Conservation (phyloP, 2,888 invertebrate species). For the Coleophora deauratella region DNA sequence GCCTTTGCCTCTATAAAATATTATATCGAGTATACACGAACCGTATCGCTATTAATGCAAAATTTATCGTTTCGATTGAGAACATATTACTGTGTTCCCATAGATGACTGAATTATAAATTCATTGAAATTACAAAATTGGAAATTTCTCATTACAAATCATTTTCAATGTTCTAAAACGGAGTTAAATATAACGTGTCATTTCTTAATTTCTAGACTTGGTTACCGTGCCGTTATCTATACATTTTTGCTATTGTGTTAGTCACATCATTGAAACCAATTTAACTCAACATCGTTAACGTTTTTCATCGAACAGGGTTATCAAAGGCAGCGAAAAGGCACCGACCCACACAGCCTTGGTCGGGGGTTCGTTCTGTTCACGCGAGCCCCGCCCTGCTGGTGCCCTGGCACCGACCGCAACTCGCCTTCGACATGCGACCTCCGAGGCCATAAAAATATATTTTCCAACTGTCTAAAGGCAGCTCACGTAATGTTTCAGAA, state of each 20-base stretch:
- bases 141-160: too few relatives aligned
- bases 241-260: too few relatives aligned
- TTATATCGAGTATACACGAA: constrained; percentile 38
- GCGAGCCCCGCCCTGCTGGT: constrained; percentile 51
- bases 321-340: constrained; percentile 8
- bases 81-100: background rate
- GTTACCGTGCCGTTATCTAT: too few relatives aligned
- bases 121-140: too few relatives aligned
- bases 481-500: constrained; percentile 12
- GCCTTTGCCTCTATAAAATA: constrained; percentile 21
- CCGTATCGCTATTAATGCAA: constrained; percentile 12
- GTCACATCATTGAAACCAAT: too few relatives aligned
- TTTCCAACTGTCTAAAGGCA: constrained; percentile 11
- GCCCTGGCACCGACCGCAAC: constrained; percentile 45
- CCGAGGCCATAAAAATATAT: constrained; percentile 37
- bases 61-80: background rate
- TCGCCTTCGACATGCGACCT: constrained; percentile 57
- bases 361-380: constrained; percentile 43
- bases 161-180: too few relatives aligned
- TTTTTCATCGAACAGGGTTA: too few relatives aligned
- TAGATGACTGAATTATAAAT: too few relatives aligned
- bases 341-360: constrained; percentile 10
- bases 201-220: too few relatives aligned
- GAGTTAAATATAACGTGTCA: too few relatives aligned
- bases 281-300: too few relatives aligned